Evolutionary conservation across 2,888 invertebrate species (phyloP).

Genomic region (Trichopria drosophilae): DNA sequence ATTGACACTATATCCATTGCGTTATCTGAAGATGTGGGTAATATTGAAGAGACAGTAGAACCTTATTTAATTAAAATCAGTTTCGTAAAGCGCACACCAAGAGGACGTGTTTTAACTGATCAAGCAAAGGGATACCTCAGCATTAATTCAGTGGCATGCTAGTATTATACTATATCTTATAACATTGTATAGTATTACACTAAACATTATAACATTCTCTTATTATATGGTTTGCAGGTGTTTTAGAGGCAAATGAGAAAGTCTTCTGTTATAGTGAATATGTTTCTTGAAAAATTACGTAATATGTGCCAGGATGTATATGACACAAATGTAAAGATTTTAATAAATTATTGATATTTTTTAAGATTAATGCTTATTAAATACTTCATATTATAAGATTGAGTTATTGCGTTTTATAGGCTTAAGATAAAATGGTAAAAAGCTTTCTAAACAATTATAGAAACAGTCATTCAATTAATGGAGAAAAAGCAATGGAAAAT

Average conservation of each 20-base stretch:
- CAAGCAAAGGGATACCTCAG: constrained; percentile 21
- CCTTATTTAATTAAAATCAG: constrained; percentile 19
- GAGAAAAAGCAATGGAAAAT: constrained; percentile 21
- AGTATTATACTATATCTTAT: too few relatives aligned
- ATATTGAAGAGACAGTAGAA: constrained; percentile 19
- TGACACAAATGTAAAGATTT: constrained; percentile 20
- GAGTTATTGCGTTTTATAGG: constrained; percentile 22
- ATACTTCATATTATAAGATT: constrained; percentile 17
- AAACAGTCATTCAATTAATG: constrained; percentile 17
- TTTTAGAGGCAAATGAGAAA: constrained; percentile 13
- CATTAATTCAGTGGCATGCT: too few relatives aligned
- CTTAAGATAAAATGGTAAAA: constrained; percentile 19
- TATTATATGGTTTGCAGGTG: constrained; percentile 9
- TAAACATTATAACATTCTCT: constrained; percentile 12
- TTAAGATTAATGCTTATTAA: constrained; percentile 21
- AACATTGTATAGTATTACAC: constrained; percentile 15
- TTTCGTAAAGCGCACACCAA: constrained; percentile 20
- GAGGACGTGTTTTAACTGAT: constrained; percentile 18
- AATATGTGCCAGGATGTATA: constrained; percentile 15
- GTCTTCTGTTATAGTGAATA: too few relatives aligned
- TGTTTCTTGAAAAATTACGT: constrained; percentile 18
- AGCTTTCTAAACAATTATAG: constrained; percentile 13
- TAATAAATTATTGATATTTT: constrained; percentile 17
- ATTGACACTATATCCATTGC: constrained; percentile 19
- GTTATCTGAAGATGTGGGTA: constrained; percentile 15